Evolutionary conservation across 92 coral and sea anemone genomes (phyloP).

Genomic region (Heliopora coerulea): DNA sequence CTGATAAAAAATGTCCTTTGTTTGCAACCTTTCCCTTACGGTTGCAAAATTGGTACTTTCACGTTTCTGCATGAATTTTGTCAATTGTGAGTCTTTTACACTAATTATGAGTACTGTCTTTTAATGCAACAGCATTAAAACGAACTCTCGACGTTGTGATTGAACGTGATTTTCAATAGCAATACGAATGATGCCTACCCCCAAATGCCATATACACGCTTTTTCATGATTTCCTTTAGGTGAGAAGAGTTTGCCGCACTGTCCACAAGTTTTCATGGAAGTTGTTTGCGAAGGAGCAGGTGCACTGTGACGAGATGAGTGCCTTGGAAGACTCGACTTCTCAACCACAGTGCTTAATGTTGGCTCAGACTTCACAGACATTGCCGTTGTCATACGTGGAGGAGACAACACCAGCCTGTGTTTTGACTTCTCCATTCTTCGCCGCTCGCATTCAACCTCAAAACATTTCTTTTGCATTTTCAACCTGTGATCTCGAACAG

Average conservation of each 20-base stretch:
- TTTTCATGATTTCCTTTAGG: conserved; percentile 58
- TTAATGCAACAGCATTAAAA: no score
- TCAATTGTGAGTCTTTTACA: no score
- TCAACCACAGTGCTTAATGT: neutral
- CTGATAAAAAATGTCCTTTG: no score
- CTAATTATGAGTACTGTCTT: no score
- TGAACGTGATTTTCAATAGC: no score
- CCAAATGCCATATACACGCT: conserved; percentile 93
- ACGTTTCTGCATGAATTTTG: no score
- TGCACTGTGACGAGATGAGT: conserved; percentile 43
- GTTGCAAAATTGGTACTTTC: no score
- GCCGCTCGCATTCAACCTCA: conserved; percentile 66
- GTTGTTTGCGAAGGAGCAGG: conserved; percentile 48
- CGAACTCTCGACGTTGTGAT: no score
- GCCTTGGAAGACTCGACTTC: neutral
- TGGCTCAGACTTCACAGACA: conserved; percentile 51
- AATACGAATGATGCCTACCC: no score
- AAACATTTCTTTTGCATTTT: conserved; percentile 70
- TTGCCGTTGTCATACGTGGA: conserved; percentile 26
- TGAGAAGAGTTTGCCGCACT: conserved; percentile 71
- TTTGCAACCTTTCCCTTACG: no score
- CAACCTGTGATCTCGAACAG: conserved; percentile 66
- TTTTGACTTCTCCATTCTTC: conserved; percentile 70
- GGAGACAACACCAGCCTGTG: conserved; percentile 67
- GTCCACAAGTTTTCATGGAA: conserved; percentile 51